Base-by-base conservation (phyloP, 37 sponge, comb jelly and placozoan genomes). In the Chondrilla cf. caribensis region DNA sequence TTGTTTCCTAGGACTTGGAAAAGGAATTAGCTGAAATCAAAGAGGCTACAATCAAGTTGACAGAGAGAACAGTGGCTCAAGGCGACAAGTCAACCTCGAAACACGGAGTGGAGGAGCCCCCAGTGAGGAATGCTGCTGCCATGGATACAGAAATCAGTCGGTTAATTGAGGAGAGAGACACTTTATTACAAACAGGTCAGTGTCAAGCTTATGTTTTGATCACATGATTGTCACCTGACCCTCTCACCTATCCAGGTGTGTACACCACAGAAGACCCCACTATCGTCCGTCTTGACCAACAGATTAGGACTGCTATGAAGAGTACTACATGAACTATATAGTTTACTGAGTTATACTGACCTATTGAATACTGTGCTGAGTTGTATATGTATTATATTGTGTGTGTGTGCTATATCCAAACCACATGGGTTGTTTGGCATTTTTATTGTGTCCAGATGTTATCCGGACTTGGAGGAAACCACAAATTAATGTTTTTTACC, bases 141-240 rank as follows among this genome's bases (percentile, higher is more conserved):
- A 21, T 68, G 18, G 92, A 91, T 44, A 19, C 84, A 0, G 66
- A 90, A 60, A 64, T 96, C 19, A 92, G 95, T 24, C 76, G 97
- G 26, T 86, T 90, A 84, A 94, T 96, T n/a, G 95, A 96, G 47
- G 95, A 96, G 78, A 67, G 95, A 58, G 89, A 96, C 81, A 89
- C 88, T 37, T 83, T 96, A 5, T 75, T 96, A 0, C 89, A 94
- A 57, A 94, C 97, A 44, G 97, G 76, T 73, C 22, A 19, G 64
- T 62, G 18, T 62, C 25, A 19, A 28, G 29, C 6, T 29, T 7
- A 62, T 62, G 25, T 28, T 6, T 19, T 15, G 64, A 62, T 28
- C 29, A 62, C 29, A 62, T 29, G 51, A 47, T 47, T 17, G 11
- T 55, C 11, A 55, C 57, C 17, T 55, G 57, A 17, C 57, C 17